Percentiles rank a stretch among this genome's conserved stretches.
phyloP scores from a whole-genome alignment of 2,888 invertebrate species.

The Spodoptera exigua region DNA sequence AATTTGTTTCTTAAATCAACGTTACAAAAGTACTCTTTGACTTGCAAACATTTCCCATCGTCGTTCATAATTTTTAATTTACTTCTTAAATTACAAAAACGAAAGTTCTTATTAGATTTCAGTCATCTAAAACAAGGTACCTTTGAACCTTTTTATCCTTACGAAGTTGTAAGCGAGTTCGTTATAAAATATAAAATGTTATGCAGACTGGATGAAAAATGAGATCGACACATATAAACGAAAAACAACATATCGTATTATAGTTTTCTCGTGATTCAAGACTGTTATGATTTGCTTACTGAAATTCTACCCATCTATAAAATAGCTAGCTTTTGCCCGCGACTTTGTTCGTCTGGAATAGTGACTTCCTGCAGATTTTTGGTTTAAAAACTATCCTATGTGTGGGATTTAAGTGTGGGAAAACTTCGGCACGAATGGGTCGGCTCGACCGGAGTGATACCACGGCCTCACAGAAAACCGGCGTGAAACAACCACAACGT shows the following conservation, averaged over 20 bases:
- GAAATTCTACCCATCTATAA: conserved; percentile 69
- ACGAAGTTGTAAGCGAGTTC: conserved; percentile 27
- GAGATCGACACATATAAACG: conserved; percentile 13
- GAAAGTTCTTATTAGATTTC: conserved; percentile 40
- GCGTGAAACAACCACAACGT: too few species aligned
- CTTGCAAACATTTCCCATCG: conserved; percentile 13
- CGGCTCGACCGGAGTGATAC: too few species aligned
- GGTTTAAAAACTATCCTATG: too few species aligned
- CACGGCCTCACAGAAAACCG: too few species aligned
- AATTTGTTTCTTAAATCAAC: not conserved
- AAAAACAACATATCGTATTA: conserved; percentile 40
- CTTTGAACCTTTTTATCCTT: conserved; percentile 35
- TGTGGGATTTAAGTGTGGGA: too few species aligned
- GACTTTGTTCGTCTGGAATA: too few species aligned
- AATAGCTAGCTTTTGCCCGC: too few species aligned
- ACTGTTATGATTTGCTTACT: conserved; percentile 61
- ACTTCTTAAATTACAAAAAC: conserved; percentile 27
- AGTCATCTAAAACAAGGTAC: conserved; percentile 23
- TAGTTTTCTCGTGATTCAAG: conserved; percentile 58
- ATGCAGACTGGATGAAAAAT: conserved; percentile 19
- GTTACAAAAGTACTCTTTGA: conserved; percentile 2
- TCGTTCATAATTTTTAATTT: conserved; percentile 36
- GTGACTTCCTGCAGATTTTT: too few species aligned
- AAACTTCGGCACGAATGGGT: too few species aligned
- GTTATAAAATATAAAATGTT: conserved; percentile 14